Percentiles rank a stretch among this genome's conserved stretches.
Conservation (phyloP, 2,888 invertebrate species). For the Noctua pronuba region DNA sequence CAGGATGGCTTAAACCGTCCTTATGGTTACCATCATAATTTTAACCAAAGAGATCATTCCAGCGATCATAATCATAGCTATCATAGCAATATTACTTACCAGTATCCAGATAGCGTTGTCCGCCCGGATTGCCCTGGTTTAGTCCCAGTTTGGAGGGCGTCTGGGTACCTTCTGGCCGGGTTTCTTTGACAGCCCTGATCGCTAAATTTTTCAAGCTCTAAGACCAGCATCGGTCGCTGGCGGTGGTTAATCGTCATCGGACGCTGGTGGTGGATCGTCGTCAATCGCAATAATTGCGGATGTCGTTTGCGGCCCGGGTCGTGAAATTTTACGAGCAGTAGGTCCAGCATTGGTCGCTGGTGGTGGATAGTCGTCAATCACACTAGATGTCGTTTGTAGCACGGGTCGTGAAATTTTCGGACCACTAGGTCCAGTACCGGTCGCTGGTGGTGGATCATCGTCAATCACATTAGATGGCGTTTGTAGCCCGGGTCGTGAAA, state of each 20-base stretch:
- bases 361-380: no score
- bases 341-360: no score
- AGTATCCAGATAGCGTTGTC: background rate
- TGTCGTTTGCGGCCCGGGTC: no score
- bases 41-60: slow-evolving; percentile 22
- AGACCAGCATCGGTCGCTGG: background rate
- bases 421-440: no score
- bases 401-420: no score
- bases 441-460: no score
- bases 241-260: background rate
- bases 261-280: no score
- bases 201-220: background rate
- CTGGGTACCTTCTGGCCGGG: background rate
- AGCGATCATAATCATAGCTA: slow-evolving; percentile 22
- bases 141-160: background rate
- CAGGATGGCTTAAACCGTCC: background rate
- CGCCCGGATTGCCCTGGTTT: background rate
- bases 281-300: no score
- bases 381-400: no score
- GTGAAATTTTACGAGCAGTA: no score
- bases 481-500: no score
- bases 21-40: background rate
- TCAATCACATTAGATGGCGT: no score
- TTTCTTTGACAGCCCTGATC: background rate
- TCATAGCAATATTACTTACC: slow-evolving; percentile 37